phyloP scores from a whole-genome alignment of 2,113 vertebrate species.

The Neofelis nebulosa region DNA sequence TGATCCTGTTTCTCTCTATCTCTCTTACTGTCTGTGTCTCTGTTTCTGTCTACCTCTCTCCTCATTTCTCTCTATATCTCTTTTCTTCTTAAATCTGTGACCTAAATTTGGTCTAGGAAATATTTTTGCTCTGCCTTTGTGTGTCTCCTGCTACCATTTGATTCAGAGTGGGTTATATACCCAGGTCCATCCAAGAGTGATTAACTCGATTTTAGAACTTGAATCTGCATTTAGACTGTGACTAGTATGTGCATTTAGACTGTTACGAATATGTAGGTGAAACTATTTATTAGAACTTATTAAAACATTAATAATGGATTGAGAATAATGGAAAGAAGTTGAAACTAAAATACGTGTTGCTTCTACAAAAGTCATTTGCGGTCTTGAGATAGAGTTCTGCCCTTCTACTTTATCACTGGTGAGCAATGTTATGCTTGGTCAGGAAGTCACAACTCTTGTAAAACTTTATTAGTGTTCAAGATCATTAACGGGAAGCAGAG shows the following conservation, averaged over 20 bases:
- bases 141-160: neutral
- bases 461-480: conserved; percentile 77
- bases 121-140: neutral
- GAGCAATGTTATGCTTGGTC: conserved; percentile 55
- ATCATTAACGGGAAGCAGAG: conserved; percentile 65
- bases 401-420: neutral
- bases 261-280: neutral
- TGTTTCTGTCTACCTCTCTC: neutral
- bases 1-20: neutral
- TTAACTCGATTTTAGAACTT: neutral
- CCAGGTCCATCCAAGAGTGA: neutral
- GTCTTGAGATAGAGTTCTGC: neutral
- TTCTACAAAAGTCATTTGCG: conserved; percentile 62
- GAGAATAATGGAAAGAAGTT: conserved; percentile 53
- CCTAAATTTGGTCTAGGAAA: neutral
- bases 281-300: neutral
- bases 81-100: neutral
- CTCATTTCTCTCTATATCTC: neutral
- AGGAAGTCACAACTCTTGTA: conserved; percentile 71
- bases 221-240: neutral
- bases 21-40: neutral
- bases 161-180: neutral
- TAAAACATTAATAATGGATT: conserved; percentile 47
- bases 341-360: neutral
- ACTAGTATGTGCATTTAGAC: neutral